Evolutionary conservation across 2,113 vertebrate genomes (phyloP).

Genomic region (Vulpes ferrilata): DNA sequence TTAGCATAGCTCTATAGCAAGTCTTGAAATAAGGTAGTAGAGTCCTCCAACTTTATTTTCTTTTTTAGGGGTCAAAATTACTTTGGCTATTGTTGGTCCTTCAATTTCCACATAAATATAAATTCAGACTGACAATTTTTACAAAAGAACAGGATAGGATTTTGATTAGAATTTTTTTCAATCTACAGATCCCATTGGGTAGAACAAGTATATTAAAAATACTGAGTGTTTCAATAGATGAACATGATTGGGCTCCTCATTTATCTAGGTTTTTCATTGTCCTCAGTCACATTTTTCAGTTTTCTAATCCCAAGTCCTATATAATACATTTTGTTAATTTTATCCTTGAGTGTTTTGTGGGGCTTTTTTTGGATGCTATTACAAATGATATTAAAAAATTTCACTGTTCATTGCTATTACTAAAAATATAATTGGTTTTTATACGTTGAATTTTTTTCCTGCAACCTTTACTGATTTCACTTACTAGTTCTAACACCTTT

Average conservation of each 20-base stretch:
- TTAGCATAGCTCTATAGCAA: not conserved
- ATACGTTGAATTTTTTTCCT: not conserved
- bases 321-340: not conserved
- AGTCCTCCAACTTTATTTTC: not conserved
- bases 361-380: not conserved
- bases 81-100: slow-evolving; percentile 1
- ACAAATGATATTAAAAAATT: not conserved
- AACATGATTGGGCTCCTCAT: not conserved
- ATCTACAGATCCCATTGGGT: not conserved
- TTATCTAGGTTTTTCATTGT: slow-evolving; percentile 1
- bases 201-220: slow-evolving; percentile 5
- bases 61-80: slow-evolving; percentile 10
- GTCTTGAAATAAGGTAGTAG: not conserved
- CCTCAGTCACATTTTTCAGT: not conserved
- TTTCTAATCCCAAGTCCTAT: not conserved
- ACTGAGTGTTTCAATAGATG: not conserved
- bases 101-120: not conserved
- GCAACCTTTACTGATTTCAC: slow-evolving; percentile 14
- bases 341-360: not conserved
- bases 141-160: not conserved
- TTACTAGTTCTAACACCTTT: not conserved
- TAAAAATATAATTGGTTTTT: slow-evolving; percentile 32
- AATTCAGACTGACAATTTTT: not conserved
- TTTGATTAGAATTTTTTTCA: slow-evolving; percentile 19
- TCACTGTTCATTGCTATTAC: not conserved